Conservation (phyloP, 1,140 invertebrate genomes). For the Drosophila nigromelanica region DNA sequence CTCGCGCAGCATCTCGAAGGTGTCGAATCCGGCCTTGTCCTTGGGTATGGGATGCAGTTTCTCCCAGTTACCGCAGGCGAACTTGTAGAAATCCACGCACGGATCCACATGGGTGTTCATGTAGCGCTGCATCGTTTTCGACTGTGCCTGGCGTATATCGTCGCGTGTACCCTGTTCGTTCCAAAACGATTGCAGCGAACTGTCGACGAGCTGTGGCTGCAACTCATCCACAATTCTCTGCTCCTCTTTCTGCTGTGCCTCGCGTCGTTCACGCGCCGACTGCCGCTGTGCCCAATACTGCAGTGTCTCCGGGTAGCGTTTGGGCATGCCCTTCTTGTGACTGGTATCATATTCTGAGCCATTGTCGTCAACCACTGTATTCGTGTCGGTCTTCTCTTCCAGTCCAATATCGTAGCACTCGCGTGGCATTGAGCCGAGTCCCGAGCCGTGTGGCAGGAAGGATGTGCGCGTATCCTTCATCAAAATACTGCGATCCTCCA, state of each 20-base stretch:
- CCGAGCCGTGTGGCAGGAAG: constrained; percentile 67
- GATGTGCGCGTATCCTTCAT: constrained; percentile 83
- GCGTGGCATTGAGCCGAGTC: constrained; percentile 49
- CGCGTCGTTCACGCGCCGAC: constrained; percentile 36
- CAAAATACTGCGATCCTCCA: constrained; percentile 74
- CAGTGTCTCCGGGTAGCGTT: constrained; percentile 25
- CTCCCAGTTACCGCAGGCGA: constrained; percentile 95
- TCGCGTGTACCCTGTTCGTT: constrained; percentile 84
- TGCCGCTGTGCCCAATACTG: constrained; percentile 33
- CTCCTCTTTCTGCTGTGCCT: constrained; percentile 34
- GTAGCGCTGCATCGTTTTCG: constrained; percentile 89
- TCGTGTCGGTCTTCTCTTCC: constrained; percentile 6
- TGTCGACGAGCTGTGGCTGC: constrained; percentile 30
- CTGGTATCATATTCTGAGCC: constrained; percentile 23
- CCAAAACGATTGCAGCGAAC: constrained; percentile 84
- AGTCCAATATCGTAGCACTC: constrained; percentile 59
- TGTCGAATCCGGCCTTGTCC: constrained; percentile 92
- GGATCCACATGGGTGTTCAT: constrained; percentile 92
- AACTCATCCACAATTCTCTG: not conserved
- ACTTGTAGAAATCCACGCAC: constrained; percentile 96
- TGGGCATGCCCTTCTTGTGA: constrained; percentile 27
- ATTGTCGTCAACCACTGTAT: constrained; percentile 13
- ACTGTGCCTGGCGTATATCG: constrained; percentile 85
- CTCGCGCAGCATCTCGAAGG: constrained; percentile 92
- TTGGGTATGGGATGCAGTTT: constrained; percentile 92